A percentile compares a stretch with the other conserved stretches of the same genome.
phyloP scores from a whole-genome alignment of 2,113 vertebrate species.

The Equus przewalskii region DNA sequence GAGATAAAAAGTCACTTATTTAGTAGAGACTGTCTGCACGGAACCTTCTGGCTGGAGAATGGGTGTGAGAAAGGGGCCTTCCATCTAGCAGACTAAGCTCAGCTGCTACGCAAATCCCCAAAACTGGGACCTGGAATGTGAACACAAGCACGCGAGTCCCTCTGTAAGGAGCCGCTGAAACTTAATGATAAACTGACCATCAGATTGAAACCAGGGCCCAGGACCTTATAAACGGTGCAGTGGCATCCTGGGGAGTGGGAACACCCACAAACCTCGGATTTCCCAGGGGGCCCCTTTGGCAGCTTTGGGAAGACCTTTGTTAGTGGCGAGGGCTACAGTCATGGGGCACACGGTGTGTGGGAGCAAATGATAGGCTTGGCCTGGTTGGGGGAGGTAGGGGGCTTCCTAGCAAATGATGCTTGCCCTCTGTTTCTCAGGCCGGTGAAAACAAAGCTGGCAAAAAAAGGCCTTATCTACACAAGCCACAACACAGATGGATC shows the following conservation, averaged over 20 bases:
- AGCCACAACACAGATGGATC: accelerated
- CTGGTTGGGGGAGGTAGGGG: neutral
- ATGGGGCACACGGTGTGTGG: neutral
- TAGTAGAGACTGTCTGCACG: neutral
- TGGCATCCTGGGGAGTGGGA: neutral
- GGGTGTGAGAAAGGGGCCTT: neutral
- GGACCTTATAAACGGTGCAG: neutral
- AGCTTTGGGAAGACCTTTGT: neutral
- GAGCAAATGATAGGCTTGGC: neutral
- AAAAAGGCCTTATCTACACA: neutral
- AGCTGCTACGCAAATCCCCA: too few species aligned
- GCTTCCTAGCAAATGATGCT: neutral
- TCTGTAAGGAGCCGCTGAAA: neutral
- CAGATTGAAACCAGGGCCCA: neutral
- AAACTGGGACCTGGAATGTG: neutral
- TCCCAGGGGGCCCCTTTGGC: neutral
- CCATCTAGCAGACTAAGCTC: neutral
- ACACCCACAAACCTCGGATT: neutral
- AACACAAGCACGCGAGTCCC: neutral
- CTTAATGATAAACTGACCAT: neutral
- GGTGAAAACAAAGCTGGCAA: neutral
- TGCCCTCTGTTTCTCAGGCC: neutral
- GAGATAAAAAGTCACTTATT: neutral
- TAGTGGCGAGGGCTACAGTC: neutral
- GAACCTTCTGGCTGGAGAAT: neutral